Percentiles rank a stretch among this genome's conserved stretches.
phyloP scores from a whole-genome alignment of 2,888 invertebrate species.

The Calephelis perditalis region DNA sequence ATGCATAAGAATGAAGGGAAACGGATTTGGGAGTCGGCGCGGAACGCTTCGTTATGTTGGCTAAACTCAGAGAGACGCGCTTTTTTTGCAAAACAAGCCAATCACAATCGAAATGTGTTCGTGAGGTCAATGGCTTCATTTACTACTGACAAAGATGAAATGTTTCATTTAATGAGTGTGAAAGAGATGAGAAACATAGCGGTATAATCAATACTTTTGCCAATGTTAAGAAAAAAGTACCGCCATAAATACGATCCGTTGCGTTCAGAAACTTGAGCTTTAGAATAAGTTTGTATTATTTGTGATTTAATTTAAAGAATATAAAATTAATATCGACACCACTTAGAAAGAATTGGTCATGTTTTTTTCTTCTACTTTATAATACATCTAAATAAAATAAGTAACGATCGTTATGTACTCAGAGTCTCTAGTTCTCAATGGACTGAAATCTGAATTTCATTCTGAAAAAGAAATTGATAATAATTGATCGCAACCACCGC shows the following conservation, averaged over 20 bases:
- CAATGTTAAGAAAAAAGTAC: constrained; percentile 41
- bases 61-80: constrained; percentile 32
- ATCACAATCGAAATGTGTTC: constrained; percentile 39
- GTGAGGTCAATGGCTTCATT: constrained; percentile 61
- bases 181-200: constrained; percentile 37
- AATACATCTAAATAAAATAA: too few relatives aligned
- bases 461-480: too few relatives aligned
- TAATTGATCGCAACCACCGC: too few relatives aligned
- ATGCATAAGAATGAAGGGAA: constrained; percentile 71
- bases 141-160: constrained; percentile 38
- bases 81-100: constrained; percentile 42
- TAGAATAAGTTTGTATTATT: too few relatives aligned
- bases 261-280: constrained; percentile 24
- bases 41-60: constrained; percentile 35
- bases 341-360: too few relatives aligned
- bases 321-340: too few relatives aligned
- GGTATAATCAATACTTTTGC: constrained; percentile 45
- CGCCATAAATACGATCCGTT: constrained; percentile 32
- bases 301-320: too few relatives aligned
- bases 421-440: too few relatives aligned
- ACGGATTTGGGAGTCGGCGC: constrained; percentile 40
- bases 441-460: too few relatives aligned
- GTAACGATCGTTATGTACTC: too few relatives aligned
- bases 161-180: constrained; percentile 18
- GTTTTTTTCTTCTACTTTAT: too few relatives aligned